phyloP scores from a whole-genome alignment of 2,797 vertebrate species.

The Cyclopterus lumpus region DNA sequence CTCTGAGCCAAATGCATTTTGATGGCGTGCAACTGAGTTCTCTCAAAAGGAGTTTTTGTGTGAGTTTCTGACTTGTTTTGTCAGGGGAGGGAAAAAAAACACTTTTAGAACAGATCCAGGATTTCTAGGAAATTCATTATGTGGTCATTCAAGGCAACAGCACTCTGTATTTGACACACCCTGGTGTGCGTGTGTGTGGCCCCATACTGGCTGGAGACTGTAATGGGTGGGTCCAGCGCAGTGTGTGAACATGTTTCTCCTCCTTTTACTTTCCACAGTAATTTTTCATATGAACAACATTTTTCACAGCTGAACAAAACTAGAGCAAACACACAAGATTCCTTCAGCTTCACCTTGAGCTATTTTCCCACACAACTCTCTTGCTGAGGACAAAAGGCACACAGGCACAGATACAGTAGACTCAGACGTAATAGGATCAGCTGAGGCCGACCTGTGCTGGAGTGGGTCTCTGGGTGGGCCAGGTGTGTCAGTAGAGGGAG shows the following conservation, averaged over 20 bases:
- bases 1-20: constrained; percentile 37
- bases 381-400: constrained; percentile 12
- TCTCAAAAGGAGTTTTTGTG: constrained; percentile 22
- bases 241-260: constrained; percentile 40
- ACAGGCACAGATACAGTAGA: constrained; percentile 1
- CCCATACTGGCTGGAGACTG: constrained; percentile 55
- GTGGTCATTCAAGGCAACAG: constrained; percentile 51
- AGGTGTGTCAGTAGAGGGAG: constrained; percentile 45
- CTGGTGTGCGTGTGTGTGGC: constrained; percentile 65
- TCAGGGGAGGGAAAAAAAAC: constrained; percentile 35
- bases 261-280: constrained; percentile 38
- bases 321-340: constrained; percentile 12
- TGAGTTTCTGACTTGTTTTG: constrained; percentile 49
- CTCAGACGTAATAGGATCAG: constrained; percentile 32
- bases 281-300: constrained; percentile 38
- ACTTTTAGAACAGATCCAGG: constrained; percentile 43
- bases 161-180: constrained; percentile 66
- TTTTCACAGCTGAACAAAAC: constrained; percentile 6
- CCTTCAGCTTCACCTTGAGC: constrained; percentile 24
- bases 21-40: constrained; percentile 21
- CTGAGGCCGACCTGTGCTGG: constrained; percentile 30
- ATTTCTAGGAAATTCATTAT: constrained; percentile 58
- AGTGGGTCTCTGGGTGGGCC: constrained; percentile 57
- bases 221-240: constrained; percentile 53
- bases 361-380: constrained; percentile 13